Base-by-base conservation (phyloP, 2,888 invertebrate genomes). In the Tipula unca region DNA sequence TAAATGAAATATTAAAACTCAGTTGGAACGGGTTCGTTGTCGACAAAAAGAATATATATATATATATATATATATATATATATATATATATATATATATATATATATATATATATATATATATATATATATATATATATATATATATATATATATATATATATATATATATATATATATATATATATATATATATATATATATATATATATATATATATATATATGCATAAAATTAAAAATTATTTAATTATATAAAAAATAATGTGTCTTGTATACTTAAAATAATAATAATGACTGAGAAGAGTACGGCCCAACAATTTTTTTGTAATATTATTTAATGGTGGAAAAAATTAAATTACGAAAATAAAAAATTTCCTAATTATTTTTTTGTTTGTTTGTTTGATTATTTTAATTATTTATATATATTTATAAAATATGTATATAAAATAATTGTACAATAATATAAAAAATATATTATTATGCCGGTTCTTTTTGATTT, bases 391-490 rank as follows among this genome's bases (percentile, higher is more conserved):
- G 1, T 6, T 69, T 69, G n/a, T n/a, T n/a, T n/a, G n/a, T n/a
- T n/a, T n/a, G n/a, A n/a, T n/a, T n/a, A n/a, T 25, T 20, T 10
- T 20, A 25, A 69, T 69, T 69, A 25, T 20, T 69, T 69, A 32
- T 32, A 32, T 32, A 32, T 25, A 8, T n/a, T n/a, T n/a, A n/a
- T n/a, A n/a, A n/a, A n/a, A n/a, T n/a, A n/a, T n/a, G n/a, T n/a
- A 69, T 69, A 25, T 17, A 48, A 48, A 48, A 48, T 48, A 48
- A 48, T 48, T 69, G 69, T 69, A 69, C 25, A 69, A 69, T 69
- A 69, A 69, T 69, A 69, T 69, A 69, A 69, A 69, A 69, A 69
- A 69, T 69, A 69, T 69, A 69, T 69, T 69, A 69, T 69, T 69
- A 69, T 69, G 69, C 69, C 69, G 69, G 69, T 69, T 69, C 69